These are phyloP conservation scores for Benitochromis conjunctus DNA, from an alignment of 2,113 vertebrate species.

Conservation along the genomic window DNA sequence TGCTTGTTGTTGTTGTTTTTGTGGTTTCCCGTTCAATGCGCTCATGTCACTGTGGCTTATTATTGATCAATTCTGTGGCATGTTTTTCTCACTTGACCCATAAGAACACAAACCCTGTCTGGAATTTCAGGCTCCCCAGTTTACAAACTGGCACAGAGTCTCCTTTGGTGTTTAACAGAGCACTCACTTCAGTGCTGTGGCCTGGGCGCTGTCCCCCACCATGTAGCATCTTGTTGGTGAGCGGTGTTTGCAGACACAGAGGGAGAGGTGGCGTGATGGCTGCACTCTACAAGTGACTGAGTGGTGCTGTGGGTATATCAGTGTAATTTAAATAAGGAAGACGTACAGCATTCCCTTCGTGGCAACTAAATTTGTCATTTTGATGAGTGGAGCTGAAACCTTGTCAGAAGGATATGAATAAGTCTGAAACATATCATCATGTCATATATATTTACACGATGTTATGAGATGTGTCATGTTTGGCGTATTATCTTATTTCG, in stretches of 20 bases:
- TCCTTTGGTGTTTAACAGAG: background rate
- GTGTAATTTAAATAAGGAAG: background rate
- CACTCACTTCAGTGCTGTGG: background rate
- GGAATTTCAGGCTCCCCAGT: background rate
- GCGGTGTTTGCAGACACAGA: background rate
- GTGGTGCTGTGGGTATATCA: background rate
- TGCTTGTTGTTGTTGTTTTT: rapidly evolving
- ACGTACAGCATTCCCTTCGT: background rate
- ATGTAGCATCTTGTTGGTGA: background rate
- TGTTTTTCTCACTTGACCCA: background rate
- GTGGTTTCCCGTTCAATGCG: background rate
- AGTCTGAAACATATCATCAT: background rate
- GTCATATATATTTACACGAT: background rate
- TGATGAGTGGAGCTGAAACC: background rate
- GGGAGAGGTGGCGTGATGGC: background rate
- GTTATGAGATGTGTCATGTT: background rate
- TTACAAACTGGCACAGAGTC: background rate
- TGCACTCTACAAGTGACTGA: rapidly evolving
- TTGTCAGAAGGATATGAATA: background rate
- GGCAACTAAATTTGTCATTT: background rate
- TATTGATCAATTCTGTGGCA: background rate
- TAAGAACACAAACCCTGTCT: background rate
- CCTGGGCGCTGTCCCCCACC: too few species aligned
- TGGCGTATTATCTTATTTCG: background rate
- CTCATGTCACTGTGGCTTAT: background rate